A percentile compares a stretch with the other conserved stretches of the same genome.
These are phyloP conservation scores for Neodiprion fabricii DNA, from an alignment of 1,140 invertebrate species.

Conservation along the genomic window DNA sequence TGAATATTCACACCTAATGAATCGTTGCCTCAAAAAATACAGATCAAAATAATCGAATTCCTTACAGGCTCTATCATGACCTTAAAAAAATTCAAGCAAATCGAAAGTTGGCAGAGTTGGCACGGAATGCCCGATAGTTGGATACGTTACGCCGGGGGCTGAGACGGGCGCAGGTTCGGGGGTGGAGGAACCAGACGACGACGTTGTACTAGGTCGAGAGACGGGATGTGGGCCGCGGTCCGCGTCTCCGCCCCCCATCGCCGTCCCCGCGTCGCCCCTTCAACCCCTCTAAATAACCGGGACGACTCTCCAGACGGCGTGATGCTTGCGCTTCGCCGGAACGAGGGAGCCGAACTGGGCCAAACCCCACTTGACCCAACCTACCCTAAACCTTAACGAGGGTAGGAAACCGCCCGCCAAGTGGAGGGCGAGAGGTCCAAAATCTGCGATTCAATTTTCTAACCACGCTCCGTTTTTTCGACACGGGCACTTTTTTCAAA, in stretches of 20 bases:
- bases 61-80: too few relatives aligned
- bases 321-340: not conserved
- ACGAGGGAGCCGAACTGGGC: not conserved
- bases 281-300: not conserved
- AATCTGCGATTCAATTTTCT: too few relatives aligned
- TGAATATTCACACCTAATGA: too few relatives aligned
- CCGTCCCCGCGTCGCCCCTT: not conserved
- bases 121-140: too few relatives aligned
- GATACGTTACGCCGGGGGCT: not conserved
- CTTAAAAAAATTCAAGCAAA: too few relatives aligned
- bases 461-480: too few relatives aligned
- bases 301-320: not conserved
- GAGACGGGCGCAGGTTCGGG: not conserved
- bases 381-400: not conserved
- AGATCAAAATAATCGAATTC: too few relatives aligned
- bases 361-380: conserved; percentile 1
- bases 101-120: too few relatives aligned
- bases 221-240: conserved; percentile 1
- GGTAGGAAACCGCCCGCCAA: too few relatives aligned
- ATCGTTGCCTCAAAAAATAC: too few relatives aligned
- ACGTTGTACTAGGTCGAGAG: conserved; percentile 2
- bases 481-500: too few relatives aligned
- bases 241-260: not conserved
- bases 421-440: too few relatives aligned
- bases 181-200: conserved; percentile 1